These are phyloP conservation scores for Pentalonia nigronervosa DNA, from an alignment of 1,140 invertebrate species.

Conservation along the genomic window DNA sequence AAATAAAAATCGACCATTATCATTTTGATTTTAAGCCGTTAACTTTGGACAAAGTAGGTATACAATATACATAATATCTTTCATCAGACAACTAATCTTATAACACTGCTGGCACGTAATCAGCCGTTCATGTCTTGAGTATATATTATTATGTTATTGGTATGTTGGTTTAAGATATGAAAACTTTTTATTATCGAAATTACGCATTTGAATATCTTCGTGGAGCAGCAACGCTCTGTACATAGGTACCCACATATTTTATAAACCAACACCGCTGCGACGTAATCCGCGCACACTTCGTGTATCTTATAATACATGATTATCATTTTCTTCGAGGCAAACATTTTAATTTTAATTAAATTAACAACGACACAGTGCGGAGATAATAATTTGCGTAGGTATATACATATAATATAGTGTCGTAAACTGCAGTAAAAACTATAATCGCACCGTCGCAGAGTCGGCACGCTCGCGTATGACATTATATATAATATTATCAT, in stretches of 20 bases:
- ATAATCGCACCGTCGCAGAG: neutral
- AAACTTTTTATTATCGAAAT: neutral
- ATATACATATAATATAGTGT: neutral
- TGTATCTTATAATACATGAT: neutral
- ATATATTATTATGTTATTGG: neutral
- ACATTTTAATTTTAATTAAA: conserved; percentile 20
- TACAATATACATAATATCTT: no score
- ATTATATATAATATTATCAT: neutral
- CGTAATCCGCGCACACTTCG: neutral
- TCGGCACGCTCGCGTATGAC: neutral
- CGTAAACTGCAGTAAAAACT: neutral
- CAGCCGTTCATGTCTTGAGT: neutral
- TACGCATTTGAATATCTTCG: neutral
- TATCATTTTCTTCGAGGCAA: neutral
- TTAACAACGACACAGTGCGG: neutral
- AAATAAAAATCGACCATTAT: no score
- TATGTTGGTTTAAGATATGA: neutral
- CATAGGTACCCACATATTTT: neutral
- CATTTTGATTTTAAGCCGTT: no score
- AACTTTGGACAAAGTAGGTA: no score
- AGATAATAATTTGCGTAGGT: neutral
- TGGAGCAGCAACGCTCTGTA: neutral
- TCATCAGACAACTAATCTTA: no score
- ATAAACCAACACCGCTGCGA: neutral
- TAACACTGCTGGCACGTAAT: neutral